Conservation (phyloP, 1,140 invertebrate species). For the Drosophila melanogaster region Release_6_plus_ISO1_MT NT_033777.3:16615501-16616000, state of each 20-base stretch:
- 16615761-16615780: constrained; percentile 82
- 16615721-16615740: constrained; percentile 87
- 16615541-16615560: constrained; percentile 90
- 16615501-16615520: constrained; percentile 89
- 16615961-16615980: constrained; percentile 89
- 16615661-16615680: constrained; percentile 19
- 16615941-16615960: constrained; percentile 87
- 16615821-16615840: constrained; percentile 87
- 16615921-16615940: constrained; percentile 90
- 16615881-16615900: constrained; percentile 88
- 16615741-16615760: constrained; percentile 86
- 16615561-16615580: constrained; percentile 87
- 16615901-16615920: constrained; percentile 89
- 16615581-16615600: constrained; percentile 86
- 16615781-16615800: constrained; percentile 93
- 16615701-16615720: constrained; percentile 86
- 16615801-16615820: constrained; percentile 94
- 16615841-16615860: constrained; percentile 87
- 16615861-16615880: constrained; percentile 86
- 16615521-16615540: constrained; percentile 90
- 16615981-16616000: constrained; percentile 88
- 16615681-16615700: constrained; percentile 35
- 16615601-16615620: neutral
- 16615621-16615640: neutral
- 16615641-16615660: constrained; percentile 33